A percentile compares a stretch with the other conserved stretches of the same genome.
Conservation (phyloP, 2,888 invertebrate species). For the Polydesmus complanatus region DNA sequence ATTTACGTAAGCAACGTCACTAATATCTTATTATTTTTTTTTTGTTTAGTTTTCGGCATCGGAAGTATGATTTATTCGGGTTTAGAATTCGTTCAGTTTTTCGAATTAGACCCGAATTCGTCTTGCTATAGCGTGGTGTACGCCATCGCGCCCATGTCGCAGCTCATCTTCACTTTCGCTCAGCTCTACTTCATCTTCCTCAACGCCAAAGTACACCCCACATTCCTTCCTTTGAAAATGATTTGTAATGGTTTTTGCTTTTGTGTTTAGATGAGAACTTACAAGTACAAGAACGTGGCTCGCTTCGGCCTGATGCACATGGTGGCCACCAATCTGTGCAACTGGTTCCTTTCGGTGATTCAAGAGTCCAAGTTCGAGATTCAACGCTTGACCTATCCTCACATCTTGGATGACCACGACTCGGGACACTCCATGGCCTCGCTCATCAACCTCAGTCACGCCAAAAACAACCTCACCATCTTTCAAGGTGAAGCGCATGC, state of each 20-base stretch:
- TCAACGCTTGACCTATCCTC: slow-evolving; percentile 51
- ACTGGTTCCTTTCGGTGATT: slow-evolving; percentile 87
- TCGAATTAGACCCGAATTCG: slow-evolving; percentile 29
- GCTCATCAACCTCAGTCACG: too few species aligned
- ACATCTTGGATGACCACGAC: background rate
- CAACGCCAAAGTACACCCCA: slow-evolving; percentile 30
- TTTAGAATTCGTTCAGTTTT: slow-evolving; percentile 30
- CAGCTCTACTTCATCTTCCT: slow-evolving; percentile 36
- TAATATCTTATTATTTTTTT: background rate
- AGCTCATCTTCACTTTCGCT: slow-evolving; percentile 31
- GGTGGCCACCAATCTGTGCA: slow-evolving; percentile 93
- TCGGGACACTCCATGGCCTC: background rate
- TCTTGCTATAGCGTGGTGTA: slow-evolving; percentile 26
- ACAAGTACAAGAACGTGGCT: slow-evolving; percentile 44
- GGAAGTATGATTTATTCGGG: slow-evolving; percentile 34
- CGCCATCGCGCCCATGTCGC: slow-evolving; percentile 27
- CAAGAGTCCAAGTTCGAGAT: slow-evolving; percentile 94
- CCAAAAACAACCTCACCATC: too few species aligned
- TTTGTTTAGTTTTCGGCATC: slow-evolving; percentile 30
- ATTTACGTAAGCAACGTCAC: too few species aligned
- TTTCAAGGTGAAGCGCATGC: too few species aligned
- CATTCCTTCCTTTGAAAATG: background rate
- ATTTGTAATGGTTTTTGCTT: background rate
- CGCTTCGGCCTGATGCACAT: slow-evolving; percentile 97
- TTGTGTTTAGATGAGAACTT: slow-evolving; percentile 56